A percentile compares a stretch with the other conserved stretches of the same genome.
Evolutionary conservation across 1,140 invertebrate species (phyloP).

Genomic region (Rhynchophorus ferrugineus): DNA sequence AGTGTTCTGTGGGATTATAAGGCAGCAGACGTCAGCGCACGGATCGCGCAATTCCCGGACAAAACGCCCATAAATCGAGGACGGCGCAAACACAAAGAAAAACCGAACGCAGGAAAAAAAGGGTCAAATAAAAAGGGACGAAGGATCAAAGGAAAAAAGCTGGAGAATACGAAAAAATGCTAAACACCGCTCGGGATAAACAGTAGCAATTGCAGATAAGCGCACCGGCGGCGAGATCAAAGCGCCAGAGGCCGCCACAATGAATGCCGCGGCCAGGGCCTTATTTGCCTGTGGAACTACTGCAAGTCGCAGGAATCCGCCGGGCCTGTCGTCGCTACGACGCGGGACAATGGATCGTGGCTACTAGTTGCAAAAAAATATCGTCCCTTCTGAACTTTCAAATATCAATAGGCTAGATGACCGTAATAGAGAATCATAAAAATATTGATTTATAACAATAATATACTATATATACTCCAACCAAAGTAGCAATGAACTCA

Average conservation of each 20-base stretch:
- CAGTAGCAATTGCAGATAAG: constrained; percentile 31
- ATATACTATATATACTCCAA: too few relatives aligned
- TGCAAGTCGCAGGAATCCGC: neutral
- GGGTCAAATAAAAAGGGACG: neutral
- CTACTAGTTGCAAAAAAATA: too few relatives aligned
- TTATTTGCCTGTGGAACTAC: neutral
- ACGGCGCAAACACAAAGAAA: neutral
- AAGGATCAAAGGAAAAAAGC: constrained; percentile 17
- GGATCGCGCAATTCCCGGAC: neutral
- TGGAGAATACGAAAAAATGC: neutral
- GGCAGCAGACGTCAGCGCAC: neutral
- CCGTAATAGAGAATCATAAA: too few relatives aligned
- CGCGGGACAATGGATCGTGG: too few relatives aligned
- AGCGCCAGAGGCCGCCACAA: neutral
- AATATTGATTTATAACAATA: too few relatives aligned
- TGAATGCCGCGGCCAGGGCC: constrained; percentile 2
- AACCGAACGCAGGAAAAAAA: neutral
- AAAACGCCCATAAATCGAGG: neutral
- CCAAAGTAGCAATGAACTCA: too few relatives aligned
- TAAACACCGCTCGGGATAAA: constrained; percentile 19
- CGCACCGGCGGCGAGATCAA: constrained; percentile 16
- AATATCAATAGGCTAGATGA: too few relatives aligned
- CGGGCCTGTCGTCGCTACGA: too few relatives aligned
- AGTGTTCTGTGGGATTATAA: too few relatives aligned
- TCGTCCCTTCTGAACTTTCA: too few relatives aligned